Conservation (phyloP, 2,888 invertebrate species). For the Formica aserva region DNA sequence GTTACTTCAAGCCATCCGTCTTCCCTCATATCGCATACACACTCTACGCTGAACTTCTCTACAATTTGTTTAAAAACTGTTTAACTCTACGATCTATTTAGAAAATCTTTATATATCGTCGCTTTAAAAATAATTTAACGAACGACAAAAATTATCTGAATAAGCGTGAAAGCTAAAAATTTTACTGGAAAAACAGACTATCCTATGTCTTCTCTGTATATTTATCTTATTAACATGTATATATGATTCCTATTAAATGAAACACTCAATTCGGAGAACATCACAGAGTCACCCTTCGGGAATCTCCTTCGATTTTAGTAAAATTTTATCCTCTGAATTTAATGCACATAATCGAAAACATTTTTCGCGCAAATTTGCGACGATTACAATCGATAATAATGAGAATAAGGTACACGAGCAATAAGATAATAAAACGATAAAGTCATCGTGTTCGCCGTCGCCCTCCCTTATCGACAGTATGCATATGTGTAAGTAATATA, state of each 20-base stretch:
- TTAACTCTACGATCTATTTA: conserved; percentile 21
- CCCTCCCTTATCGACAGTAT: conserved; percentile 72
- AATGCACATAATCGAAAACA: conserved; percentile 22
- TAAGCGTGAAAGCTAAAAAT: conserved; percentile 21
- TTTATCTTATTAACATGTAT: conserved; percentile 15
- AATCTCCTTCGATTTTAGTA: conserved; percentile 26
- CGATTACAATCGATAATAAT: conserved; percentile 51
- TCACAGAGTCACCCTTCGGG: conserved; percentile 4
- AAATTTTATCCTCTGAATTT: conserved; percentile 15
- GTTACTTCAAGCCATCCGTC: conserved; percentile 30
- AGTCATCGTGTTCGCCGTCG: conserved; percentile 73
- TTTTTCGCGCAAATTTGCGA: background rate
- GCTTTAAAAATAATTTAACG: background rate
- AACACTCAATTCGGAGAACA: conserved; percentile 36
- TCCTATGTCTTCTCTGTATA: background rate
- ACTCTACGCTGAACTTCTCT: conserved; percentile 9
- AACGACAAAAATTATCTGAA: conserved; percentile 12
- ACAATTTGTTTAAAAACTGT: background rate
- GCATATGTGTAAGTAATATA: conserved; percentile 73
- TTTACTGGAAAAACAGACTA: conserved; percentile 27
- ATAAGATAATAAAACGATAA: conserved; percentile 68
- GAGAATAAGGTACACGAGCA: conserved; percentile 60
- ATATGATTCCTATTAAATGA: conserved; percentile 6
- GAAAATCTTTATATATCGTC: conserved; percentile 7
- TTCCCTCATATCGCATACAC: background rate